These are phyloP conservation scores for Leptinotarsa defecta DNA, from an alignment of 1,140 invertebrate genomes.

Conservation along the genomic window DNA sequence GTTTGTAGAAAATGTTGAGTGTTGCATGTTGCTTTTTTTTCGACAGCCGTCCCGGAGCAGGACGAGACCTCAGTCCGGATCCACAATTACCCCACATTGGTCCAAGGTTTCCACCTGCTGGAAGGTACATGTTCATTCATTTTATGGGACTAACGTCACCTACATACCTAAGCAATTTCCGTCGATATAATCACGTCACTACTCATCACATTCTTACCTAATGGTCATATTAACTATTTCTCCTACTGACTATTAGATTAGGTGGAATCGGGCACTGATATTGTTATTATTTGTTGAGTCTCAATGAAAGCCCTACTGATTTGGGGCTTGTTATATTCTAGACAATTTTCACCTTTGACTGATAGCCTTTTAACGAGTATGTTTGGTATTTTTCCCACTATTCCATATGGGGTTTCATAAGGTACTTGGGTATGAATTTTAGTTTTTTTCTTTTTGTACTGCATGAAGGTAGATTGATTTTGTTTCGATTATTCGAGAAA, in stretches of 20 bases:
- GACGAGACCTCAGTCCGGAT: conserved; percentile 76
- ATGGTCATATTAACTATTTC: no score
- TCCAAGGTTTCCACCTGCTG: conserved; percentile 76
- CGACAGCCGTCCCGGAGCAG: conserved; percentile 81
- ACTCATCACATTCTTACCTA: no score
- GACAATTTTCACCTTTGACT: not conserved
- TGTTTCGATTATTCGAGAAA: no score
- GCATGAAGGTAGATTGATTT: no score
- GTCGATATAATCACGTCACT: not conserved
- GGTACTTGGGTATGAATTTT: no score
- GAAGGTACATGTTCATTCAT: conserved; percentile 48
- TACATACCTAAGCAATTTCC: not conserved
- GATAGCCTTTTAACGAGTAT: not conserved
- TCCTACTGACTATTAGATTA: no score
- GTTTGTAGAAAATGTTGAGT: conserved; percentile 54
- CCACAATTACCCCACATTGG: conserved; percentile 82
- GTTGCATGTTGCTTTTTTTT: conserved; percentile 57
- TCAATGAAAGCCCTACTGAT: no score
- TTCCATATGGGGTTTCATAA: not conserved
- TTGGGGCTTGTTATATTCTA: not conserved
- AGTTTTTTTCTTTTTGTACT: no score
- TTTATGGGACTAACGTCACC: conserved; percentile 26
- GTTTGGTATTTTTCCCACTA: not conserved
- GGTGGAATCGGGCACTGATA: no score
- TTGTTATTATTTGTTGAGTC: no score